Evolutionary conservation across 1,140 invertebrate species (phyloP), one percentile per base, ranked within the genome.

Genomic region (Drosophila ogumai): DNA sequence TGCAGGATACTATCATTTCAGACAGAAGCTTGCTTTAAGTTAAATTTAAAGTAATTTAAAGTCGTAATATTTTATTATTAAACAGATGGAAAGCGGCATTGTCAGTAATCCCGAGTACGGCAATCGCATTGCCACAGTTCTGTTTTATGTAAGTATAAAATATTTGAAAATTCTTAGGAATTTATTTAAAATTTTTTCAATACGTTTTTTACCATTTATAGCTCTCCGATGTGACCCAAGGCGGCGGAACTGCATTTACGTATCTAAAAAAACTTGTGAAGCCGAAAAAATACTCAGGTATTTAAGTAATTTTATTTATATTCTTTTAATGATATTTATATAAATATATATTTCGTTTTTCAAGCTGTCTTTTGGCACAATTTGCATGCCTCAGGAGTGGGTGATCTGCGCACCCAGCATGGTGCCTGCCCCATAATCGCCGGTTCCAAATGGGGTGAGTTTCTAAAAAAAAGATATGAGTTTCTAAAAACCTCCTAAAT

Each of bases 341-440:
- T 36, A 49, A 40, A 13, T 63, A 10, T 15, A n/a, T 38, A 4
- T 19, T 12, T 9, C 25, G 12, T 2, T n/a, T 5, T 58, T 64
- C 94, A 96, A 46, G 98, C 98, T 47, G 97, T 97, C 3, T 98
- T 99, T 93, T 99, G 99, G 99, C 96, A 97, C 91, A 99, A 99
- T 94, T 93, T 99, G 61, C 96, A 97, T 92, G 95, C 96, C 19
- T 98, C 95, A 90, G 98, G 99, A 17, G 96, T 97, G 73, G 97
- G 98, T 9, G 98, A 99, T 94, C 94, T 95, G 52, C 94, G 95
- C 68, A 99, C 98, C 1, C 93, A 98, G 58, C 99, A 99, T 94
- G 98, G 98, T 19, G 98, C 98, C 36, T 99, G 99, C 93, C 99
- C 99, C 40, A 98, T 99, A 41, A 95, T 99, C n/a, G 95, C 96